Percentiles rank a stretch among this genome's conserved stretches.
phyloP scores from a whole-genome alignment of 2,113 vertebrate species.

The Eptesicus fuscus region DNA sequence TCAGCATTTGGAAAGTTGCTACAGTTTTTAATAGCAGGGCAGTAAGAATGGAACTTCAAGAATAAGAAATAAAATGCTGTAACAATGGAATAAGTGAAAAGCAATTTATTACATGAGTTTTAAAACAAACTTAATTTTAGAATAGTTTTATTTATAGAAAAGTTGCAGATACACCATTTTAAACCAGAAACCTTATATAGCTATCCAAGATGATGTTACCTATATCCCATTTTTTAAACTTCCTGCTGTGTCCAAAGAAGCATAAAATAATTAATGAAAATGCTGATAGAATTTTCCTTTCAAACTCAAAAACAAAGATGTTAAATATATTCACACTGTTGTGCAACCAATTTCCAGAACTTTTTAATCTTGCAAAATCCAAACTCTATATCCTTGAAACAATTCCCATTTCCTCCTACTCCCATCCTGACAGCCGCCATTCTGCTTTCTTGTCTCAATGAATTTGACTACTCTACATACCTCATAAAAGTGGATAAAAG shows the following conservation, averaged over 20 bases:
- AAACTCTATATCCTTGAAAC: background rate
- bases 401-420: background rate
- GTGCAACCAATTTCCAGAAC: background rate
- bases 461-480: background rate
- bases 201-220: background rate
- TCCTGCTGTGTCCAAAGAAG: background rate
- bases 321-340: background rate
- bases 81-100: background rate
- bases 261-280: background rate
- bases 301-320: background rate
- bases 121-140: constrained; percentile 30
- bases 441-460: background rate
- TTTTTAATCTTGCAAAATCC: background rate
- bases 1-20: constrained; percentile 8
- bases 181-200: constrained; percentile 5
- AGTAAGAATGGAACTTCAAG: background rate
- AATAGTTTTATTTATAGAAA: constrained; percentile 20
- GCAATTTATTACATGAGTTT: background rate
- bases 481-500: background rate
- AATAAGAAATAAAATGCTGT: background rate
- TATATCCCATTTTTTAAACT: constrained; percentile 27
- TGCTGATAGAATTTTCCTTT: constrained; percentile 20
- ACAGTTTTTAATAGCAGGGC: background rate
- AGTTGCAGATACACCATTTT: background rate
- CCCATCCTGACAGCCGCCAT: background rate